Evolutionary conservation across 1,140 invertebrate genomes (phyloP).

Genomic region (Vollenhovia emeryi): DNA sequence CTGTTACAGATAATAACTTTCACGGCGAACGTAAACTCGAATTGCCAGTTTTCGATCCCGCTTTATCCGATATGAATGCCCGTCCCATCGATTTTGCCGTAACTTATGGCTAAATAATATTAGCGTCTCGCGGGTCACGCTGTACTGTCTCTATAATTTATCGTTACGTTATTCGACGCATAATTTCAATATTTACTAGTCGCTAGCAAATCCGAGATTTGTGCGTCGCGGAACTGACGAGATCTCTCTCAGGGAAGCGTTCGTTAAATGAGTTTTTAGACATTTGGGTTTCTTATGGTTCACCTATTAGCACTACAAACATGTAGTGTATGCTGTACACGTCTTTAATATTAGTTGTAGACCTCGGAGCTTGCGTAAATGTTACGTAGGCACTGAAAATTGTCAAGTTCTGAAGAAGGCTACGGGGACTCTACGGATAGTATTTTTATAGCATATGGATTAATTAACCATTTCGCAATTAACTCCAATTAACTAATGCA

Average conservation of each 20-base stretch:
- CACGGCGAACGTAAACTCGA: constrained; percentile 48
- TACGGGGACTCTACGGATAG: not conserved
- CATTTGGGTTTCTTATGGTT: too few species aligned
- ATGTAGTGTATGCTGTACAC: not conserved
- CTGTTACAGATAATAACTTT: constrained; percentile 58
- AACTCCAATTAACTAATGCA: constrained; percentile 38
- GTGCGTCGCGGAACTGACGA: not conserved
- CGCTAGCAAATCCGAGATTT: not conserved
- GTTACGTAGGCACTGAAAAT: not conserved
- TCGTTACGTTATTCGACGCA: constrained; percentile 14
- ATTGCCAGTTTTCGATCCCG: constrained; percentile 50
- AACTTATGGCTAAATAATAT: constrained; percentile 54
- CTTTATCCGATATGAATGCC: constrained; percentile 44
- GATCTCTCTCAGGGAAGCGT: not conserved
- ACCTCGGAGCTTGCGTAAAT: not conserved
- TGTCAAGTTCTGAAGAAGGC: not conserved
- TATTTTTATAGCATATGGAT: not conserved
- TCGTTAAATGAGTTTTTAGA: not conserved
- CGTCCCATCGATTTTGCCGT: constrained; percentile 27
- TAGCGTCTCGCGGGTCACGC: constrained; percentile 31
- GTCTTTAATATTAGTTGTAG: not conserved
- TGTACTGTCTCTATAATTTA: constrained; percentile 20
- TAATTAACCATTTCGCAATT: constrained; percentile 14
- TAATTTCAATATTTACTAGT: constrained; percentile 29
- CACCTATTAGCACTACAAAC: too few species aligned